Percentiles rank a stretch among this genome's conserved stretches.
Evolutionary conservation across 2,113 vertebrate genomes (phyloP).

Genomic region (Ameiurus melas): DNA sequence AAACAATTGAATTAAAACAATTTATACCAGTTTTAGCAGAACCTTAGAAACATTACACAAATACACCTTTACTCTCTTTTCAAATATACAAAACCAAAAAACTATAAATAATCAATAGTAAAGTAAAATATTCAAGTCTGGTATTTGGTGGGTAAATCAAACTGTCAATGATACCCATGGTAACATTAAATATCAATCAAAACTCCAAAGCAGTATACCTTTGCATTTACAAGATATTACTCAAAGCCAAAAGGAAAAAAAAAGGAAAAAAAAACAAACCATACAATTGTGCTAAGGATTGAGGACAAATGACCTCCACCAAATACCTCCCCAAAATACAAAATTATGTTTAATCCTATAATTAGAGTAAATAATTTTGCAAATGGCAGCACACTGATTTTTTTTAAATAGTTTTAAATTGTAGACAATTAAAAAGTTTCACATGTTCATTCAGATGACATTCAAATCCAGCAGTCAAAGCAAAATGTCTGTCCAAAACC

Average conservation of each 20-base stretch:
- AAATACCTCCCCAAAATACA: conserved; percentile 49
- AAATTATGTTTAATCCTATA: not conserved
- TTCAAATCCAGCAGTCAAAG: conserved; percentile 16
- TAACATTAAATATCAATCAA: conserved; percentile 71
- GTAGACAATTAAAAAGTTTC: conserved; percentile 6
- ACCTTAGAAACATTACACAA: conserved; percentile 70
- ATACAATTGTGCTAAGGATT: conserved; percentile 63
- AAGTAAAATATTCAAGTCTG: conserved; percentile 72
- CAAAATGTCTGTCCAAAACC: not conserved
- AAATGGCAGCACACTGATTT: not conserved
- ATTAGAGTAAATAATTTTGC: not conserved
- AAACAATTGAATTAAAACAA: conserved; percentile 64
- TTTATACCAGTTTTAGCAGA: conserved; percentile 75
- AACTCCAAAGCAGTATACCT: conserved; percentile 57
- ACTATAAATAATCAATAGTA: conserved; percentile 72
- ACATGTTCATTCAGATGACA: not conserved
- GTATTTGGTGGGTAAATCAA: conserved; percentile 68
- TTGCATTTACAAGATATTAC: conserved; percentile 64
- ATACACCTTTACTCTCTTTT: conserved; percentile 72
- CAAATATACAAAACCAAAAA: conserved; percentile 70
- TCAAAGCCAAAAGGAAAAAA: conserved; percentile 37
- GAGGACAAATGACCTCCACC: conserved; percentile 5
- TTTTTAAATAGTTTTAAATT: not conserved
- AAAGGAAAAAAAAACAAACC: conserved; percentile 9
- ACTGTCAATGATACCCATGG: conserved; percentile 55